Conservation (phyloP, 2,797 vertebrate species). For the Acrocephalus scirpaceus region DNA sequence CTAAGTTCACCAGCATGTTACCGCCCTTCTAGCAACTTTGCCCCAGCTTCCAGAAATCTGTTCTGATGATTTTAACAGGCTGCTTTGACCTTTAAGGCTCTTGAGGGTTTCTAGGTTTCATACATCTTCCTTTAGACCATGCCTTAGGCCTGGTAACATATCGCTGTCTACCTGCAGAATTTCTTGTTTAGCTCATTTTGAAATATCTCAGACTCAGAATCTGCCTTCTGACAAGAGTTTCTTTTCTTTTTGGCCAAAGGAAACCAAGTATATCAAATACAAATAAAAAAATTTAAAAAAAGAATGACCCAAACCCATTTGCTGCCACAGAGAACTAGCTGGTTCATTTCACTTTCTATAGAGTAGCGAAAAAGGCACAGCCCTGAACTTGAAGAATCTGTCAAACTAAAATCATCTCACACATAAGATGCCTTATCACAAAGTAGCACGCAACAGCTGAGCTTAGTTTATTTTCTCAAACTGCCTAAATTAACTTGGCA, state of each 20-base stretch:
- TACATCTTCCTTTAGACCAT: not conserved
- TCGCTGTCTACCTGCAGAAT: not conserved
- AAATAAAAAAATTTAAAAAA: not conserved
- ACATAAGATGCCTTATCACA: not conserved
- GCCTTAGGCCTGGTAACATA: not conserved
- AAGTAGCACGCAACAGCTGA: not conserved
- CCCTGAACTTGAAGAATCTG: not conserved
- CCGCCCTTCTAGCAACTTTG: not conserved
- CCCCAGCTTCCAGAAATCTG: not conserved
- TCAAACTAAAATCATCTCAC: slow-evolving; percentile 3
- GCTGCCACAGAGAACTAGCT: not conserved
- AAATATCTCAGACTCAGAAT: not conserved
- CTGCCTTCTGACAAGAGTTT: not conserved
- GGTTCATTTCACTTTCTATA: not conserved
- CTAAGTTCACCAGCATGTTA: not conserved
- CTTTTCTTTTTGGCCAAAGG: not conserved
- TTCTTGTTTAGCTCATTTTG: not conserved
- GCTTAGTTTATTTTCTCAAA: slow-evolving; percentile 11
- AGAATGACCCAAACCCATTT: not conserved
- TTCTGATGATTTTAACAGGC: not conserved
- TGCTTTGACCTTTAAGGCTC: slow-evolving; percentile 21
- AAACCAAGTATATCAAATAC: not conserved
- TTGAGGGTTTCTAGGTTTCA: not conserved
- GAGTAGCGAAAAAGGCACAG: not conserved
- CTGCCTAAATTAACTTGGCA: not conserved